Conservation (phyloP, 2,888 invertebrate genomes). For the Paralinhomoeus sp. region DNA sequence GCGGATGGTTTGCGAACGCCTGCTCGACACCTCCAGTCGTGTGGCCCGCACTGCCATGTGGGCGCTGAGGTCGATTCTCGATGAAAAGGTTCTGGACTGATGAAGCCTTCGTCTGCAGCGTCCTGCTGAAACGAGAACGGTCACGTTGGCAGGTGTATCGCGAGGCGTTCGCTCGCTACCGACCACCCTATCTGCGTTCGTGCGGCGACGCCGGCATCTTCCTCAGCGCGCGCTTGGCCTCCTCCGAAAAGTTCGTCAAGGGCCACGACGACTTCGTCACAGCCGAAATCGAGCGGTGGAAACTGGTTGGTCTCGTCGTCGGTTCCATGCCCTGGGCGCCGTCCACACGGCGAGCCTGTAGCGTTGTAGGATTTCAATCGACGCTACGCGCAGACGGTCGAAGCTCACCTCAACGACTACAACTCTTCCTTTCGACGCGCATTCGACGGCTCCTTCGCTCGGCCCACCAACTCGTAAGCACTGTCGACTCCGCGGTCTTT, state of each 20-base stretch:
- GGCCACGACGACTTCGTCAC: too few relatives aligned
- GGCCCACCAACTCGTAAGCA: too few relatives aligned
- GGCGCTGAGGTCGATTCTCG: conserved; percentile 51
- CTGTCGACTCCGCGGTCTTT: too few relatives aligned
- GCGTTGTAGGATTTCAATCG: too few relatives aligned
- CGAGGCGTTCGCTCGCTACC: neutral
- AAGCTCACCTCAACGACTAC: too few relatives aligned
- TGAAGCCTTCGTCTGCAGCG: neutral
- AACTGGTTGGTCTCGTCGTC: too few relatives aligned
- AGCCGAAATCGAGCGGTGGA: too few relatives aligned
- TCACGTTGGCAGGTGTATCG: neutral
- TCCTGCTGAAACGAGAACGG: neutral
- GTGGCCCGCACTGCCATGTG: conserved; percentile 57
- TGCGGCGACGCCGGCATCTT: neutral
- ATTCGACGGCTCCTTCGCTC: too few relatives aligned
- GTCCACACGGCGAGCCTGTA: too few relatives aligned
- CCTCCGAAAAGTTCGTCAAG: neutral
- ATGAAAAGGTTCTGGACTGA: neutral
- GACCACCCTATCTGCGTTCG: neutral
- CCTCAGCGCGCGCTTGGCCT: neutral
- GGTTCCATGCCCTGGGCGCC: too few relatives aligned
- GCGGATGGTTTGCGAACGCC: conserved; percentile 52
- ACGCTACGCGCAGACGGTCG: too few relatives aligned
- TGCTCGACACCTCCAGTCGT: conserved; percentile 53
- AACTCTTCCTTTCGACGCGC: too few relatives aligned